Evolutionary conservation across 2,888 invertebrate species (phyloP).

Genomic region (Xestia xanthographa): DNA sequence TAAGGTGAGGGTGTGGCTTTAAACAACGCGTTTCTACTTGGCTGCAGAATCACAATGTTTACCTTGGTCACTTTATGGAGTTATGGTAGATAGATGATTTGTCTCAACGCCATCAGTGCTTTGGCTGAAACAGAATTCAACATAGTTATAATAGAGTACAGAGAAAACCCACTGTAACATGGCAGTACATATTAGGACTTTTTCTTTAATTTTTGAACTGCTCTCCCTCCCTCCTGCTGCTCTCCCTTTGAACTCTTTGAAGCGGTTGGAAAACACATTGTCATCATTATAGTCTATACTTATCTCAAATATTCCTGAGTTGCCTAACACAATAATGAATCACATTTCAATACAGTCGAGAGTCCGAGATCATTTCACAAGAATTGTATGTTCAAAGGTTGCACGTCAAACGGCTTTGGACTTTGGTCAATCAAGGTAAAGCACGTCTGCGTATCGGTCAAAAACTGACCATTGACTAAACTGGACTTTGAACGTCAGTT

Average conservation of each 20-base stretch:
- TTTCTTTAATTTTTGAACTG: neutral
- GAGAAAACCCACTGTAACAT: neutral
- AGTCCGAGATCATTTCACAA: conserved; percentile 31
- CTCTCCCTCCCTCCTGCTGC: too few species aligned
- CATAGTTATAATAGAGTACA: neutral
- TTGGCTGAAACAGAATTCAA: neutral
- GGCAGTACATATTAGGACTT: neutral
- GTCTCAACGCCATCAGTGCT: neutral
- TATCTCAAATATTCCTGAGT: conserved; percentile 15
- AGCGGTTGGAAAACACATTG: conserved; percentile 1
- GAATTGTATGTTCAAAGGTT: conserved; percentile 33
- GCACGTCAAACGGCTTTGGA: conserved; percentile 45
- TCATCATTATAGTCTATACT: conserved; percentile 1
- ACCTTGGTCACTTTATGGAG: too few species aligned
- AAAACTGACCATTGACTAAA: neutral
- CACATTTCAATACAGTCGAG: conserved; percentile 21
- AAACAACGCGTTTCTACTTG: neutral
- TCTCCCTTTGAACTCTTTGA: conserved; percentile 25
- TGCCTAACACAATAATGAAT: conserved; percentile 23
- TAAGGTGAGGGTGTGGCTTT: conserved; percentile 20
- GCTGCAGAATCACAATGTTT: neutral
- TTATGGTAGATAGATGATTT: neutral
- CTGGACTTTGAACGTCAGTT: conserved; percentile 29
- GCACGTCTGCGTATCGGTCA: neutral
- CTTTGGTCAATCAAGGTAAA: conserved; percentile 53